Evolutionary conservation across 1,140 invertebrate genomes (phyloP).

Genomic region (Trachelipus rathkii): DNA sequence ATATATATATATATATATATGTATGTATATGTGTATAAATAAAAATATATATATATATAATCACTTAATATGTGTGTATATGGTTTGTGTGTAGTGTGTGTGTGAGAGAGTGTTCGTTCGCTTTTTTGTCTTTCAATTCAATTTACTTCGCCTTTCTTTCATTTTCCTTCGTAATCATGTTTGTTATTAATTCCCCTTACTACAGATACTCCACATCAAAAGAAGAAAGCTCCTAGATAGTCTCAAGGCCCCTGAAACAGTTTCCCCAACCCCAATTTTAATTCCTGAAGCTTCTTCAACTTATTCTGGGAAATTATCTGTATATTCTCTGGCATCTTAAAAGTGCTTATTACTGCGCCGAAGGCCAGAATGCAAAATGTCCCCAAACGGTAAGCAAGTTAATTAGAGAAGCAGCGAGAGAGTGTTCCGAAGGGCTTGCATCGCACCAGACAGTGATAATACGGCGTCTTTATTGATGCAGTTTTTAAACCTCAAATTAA

Average conservation of each 20-base stretch:
- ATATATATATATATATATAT: no score
- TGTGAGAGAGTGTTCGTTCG: not conserved
- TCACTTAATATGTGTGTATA: not conserved
- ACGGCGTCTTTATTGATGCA: conserved; percentile 1
- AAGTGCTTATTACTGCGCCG: not conserved
- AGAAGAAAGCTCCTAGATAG: no score
- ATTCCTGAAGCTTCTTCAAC: not conserved
- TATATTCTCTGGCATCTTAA: not conserved
- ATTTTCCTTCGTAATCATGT: not conserved
- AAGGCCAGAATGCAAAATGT: conserved; percentile 1
- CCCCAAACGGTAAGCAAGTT: conserved; percentile 11
- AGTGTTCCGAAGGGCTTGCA: not conserved
- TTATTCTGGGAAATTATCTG: not conserved
- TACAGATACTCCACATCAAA: not conserved
- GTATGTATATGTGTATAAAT: no score
- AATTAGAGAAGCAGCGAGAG: not conserved
- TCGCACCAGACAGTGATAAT: not conserved
- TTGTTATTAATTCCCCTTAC: not conserved
- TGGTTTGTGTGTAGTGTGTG: not conserved
- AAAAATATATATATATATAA: not conserved
- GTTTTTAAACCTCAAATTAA: conserved; percentile 11
- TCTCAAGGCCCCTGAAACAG: not conserved
- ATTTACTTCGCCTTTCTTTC: not conserved
- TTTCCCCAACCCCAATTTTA: not conserved
- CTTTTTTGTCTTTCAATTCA: not conserved